Evolutionary conservation across 1,140 invertebrate genomes (phyloP).

Genomic region (Drosophila virilis): DNA sequence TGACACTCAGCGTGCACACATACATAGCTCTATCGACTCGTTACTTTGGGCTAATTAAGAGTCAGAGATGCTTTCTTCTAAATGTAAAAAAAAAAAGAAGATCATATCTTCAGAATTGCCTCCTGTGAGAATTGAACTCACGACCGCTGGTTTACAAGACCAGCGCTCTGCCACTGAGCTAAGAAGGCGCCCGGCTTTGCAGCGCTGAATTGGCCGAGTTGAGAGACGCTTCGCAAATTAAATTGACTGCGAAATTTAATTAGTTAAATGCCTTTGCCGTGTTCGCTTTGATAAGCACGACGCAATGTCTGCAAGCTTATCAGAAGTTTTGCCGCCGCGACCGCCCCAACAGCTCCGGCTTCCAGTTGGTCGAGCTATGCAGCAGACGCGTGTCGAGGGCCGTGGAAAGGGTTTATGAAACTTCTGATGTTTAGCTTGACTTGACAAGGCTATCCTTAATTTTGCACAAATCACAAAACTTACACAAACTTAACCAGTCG

Average conservation of each 20-base stretch:
- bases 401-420: constrained; percentile 48
- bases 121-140: constrained; percentile 94
- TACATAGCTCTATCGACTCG: no score
- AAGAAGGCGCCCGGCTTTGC: constrained; percentile 86
- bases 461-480: not conserved
- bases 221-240: constrained; percentile 47
- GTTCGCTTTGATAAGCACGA: constrained; percentile 26
- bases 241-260: constrained; percentile 73
- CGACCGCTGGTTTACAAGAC: constrained; percentile 96
- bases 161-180: constrained; percentile 84
- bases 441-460: constrained; percentile 30
- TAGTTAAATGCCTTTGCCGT: constrained; percentile 69
- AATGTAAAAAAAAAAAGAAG: constrained; percentile 17
- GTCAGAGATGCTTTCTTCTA: no score
- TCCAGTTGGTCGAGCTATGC: not conserved
- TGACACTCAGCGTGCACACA: no score
- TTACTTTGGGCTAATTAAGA: no score
- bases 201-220: constrained; percentile 93
- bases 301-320: no score
- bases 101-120: constrained; percentile 83
- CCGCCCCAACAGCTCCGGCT: constrained; percentile 27
- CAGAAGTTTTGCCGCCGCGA: constrained; percentile 40
- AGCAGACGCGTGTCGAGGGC: no score
- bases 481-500: no score
- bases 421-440: constrained; percentile 29